Percentiles rank a stretch among this genome's conserved stretches.
phyloP scores from a whole-genome alignment of 2,113 vertebrate species.

The Motacilla alba region DNA sequence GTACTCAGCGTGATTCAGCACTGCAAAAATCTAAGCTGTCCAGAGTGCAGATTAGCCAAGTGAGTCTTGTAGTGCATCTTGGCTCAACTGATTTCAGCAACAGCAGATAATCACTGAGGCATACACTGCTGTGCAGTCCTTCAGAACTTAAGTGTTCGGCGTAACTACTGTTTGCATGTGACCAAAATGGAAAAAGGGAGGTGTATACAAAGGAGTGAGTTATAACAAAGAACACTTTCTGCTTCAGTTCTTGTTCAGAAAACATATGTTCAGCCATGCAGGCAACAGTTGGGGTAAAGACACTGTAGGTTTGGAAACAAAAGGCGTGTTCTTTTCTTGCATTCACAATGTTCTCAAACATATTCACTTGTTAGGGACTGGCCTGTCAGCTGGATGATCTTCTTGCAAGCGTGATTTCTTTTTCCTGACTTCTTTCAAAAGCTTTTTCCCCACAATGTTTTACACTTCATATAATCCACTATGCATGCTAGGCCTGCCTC shows the following conservation, averaged over 20 bases:
- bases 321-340: constrained; percentile 75
- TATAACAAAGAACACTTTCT: constrained; percentile 88
- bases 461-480: constrained; percentile 97
- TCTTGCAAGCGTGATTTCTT: constrained; percentile 81
- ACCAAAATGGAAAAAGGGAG: constrained; percentile 61
- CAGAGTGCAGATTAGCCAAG: neutral
- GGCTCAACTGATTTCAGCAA: constrained; percentile 29
- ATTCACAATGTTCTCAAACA: constrained; percentile 87
- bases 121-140: constrained; percentile 42
- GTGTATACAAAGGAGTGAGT: constrained; percentile 80
- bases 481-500: constrained; percentile 77
- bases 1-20: neutral
- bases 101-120: constrained; percentile 52
- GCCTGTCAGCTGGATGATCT: constrained; percentile 84
- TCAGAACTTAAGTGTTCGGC: constrained; percentile 49
- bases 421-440: constrained; percentile 85
- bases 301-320: constrained; percentile 82
- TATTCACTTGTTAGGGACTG: constrained; percentile 83
- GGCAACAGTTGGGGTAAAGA: constrained; percentile 82
- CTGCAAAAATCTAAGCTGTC: neutral
- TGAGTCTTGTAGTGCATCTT: neutral
- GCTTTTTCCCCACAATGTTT: constrained; percentile 84
- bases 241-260: constrained; percentile 89
- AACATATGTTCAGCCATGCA: constrained; percentile 93
- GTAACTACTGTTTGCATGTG: constrained; percentile 66